phyloP scores from a whole-genome alignment of 92 coral and sea anemone genomes.

The Parazoanthus swiftii region DNA sequence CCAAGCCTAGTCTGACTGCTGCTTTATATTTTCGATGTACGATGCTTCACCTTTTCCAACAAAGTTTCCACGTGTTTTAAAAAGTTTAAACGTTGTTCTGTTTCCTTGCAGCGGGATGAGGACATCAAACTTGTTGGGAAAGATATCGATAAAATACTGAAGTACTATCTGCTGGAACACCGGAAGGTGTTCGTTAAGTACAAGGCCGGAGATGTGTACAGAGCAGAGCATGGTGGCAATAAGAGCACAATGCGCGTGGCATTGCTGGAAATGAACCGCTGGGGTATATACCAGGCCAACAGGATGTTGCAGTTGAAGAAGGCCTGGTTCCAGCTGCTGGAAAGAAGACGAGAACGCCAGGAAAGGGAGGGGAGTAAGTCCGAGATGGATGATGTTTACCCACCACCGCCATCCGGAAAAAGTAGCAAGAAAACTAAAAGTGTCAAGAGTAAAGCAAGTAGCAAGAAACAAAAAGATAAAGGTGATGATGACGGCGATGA shows the following conservation, averaged over 20 bases:
- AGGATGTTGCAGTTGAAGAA: conserved; percentile 75
- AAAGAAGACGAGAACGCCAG: conserved; percentile 68
- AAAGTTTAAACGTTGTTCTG: background rate
- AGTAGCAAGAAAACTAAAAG: conserved; percentile 39
- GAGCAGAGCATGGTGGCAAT: conserved; percentile 71
- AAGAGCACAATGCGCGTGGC: conserved; percentile 75
- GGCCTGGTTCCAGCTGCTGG: conserved; percentile 84
- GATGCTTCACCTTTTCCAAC: background rate
- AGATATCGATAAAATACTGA: conserved; percentile 83
- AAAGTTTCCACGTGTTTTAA: background rate
- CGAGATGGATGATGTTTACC: conserved; percentile 26
- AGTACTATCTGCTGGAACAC: conserved; percentile 79
- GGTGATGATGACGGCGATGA: conserved; percentile 70
- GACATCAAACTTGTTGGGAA: conserved; percentile 50
- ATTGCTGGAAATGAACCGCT: conserved; percentile 78
- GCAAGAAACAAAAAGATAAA: conserved; percentile 41
- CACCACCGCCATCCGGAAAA: conserved; percentile 15
- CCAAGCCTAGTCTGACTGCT: background rate
- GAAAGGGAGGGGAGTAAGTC: conserved; percentile 60
- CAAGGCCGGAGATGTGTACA: conserved; percentile 55
- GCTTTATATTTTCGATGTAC: background rate
- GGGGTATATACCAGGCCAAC: conserved; percentile 94
- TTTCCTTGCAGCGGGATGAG: conserved; percentile 71
- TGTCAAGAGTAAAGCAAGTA: conserved; percentile 39
- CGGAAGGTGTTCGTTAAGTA: conserved; percentile 95